phyloP scores from a whole-genome alignment of 2,797 vertebrate genomes.

The Simalia tracyae region DNA sequence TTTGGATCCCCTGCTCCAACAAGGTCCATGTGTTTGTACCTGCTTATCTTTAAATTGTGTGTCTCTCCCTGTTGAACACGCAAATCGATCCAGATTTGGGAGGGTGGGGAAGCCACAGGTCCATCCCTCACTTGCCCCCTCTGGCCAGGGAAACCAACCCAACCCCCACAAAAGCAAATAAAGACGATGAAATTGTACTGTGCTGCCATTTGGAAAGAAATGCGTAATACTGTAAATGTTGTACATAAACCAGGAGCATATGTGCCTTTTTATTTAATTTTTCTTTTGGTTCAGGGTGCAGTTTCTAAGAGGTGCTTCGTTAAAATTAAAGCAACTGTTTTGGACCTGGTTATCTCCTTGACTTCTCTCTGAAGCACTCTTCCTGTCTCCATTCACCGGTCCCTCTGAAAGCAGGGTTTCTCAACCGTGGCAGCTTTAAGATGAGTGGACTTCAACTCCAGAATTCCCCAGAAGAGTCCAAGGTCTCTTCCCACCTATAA shows the following conservation, averaged over 20 bases:
- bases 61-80: background rate
- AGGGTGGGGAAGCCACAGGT: fast-evolving
- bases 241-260: background rate
- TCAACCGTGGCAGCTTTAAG: no score
- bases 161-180: no score
- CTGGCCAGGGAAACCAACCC: background rate
- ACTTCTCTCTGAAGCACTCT: background rate
- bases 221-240: constrained; percentile 18
- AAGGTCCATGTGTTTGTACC: background rate
- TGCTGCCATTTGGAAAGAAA: background rate
- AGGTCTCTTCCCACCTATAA: background rate
- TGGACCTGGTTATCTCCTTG: background rate
- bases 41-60: constrained; percentile 2
- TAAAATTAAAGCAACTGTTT: constrained; percentile 63
- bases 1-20: background rate
- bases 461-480: no score
- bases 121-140: background rate
- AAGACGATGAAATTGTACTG: background rate
- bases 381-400: no score
- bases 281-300: constrained; percentile 31
- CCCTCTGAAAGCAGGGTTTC: no score
- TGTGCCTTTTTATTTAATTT: constrained; percentile 50
- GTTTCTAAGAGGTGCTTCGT: constrained; percentile 10
- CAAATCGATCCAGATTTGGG: fast-evolving
- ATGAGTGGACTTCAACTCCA: no score